Conservation (phyloP, 2,888 invertebrate species). For the Melipona beecheii region DNA sequence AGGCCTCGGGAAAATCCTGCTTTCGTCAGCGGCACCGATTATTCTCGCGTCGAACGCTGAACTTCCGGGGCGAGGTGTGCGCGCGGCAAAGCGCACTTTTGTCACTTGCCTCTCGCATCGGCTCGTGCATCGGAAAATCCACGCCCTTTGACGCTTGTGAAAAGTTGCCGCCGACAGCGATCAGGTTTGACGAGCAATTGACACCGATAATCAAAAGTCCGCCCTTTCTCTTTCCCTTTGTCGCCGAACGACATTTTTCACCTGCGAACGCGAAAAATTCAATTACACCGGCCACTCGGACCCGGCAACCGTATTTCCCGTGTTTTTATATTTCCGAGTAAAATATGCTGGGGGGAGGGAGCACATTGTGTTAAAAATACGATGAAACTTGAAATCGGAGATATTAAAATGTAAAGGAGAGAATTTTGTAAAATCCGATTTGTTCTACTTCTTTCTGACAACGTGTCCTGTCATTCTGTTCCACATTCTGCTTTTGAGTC, state of each 20-base stretch:
- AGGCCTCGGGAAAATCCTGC: background rate
- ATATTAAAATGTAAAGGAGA: no score
- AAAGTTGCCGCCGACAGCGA: constrained; percentile 3
- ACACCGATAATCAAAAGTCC: constrained; percentile 12
- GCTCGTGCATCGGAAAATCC: constrained; percentile 2
- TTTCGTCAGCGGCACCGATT: constrained; percentile 5
- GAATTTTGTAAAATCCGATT: no score
- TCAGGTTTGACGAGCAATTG: constrained; percentile 7
- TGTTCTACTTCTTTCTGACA: no score
- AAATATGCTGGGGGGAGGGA: no score
- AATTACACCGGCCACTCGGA: background rate
- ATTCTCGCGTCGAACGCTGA: background rate
- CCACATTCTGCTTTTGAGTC: no score
- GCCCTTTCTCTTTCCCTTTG: background rate
- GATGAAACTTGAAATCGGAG: no score
- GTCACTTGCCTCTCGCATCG: background rate
- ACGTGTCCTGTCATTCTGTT: no score
- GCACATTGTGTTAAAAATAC: no score
- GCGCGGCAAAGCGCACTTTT: background rate
- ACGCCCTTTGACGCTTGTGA: background rate
- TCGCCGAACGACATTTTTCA: background rate
- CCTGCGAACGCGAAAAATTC: background rate
- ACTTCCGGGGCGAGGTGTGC: background rate
- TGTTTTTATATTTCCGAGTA: no score
- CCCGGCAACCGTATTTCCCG: background rate